Percentiles rank a stretch among this genome's conserved stretches.
Evolutionary conservation across 2,888 invertebrate species (phyloP).

Genomic region (Trypoxylon attenuatum): DNA sequence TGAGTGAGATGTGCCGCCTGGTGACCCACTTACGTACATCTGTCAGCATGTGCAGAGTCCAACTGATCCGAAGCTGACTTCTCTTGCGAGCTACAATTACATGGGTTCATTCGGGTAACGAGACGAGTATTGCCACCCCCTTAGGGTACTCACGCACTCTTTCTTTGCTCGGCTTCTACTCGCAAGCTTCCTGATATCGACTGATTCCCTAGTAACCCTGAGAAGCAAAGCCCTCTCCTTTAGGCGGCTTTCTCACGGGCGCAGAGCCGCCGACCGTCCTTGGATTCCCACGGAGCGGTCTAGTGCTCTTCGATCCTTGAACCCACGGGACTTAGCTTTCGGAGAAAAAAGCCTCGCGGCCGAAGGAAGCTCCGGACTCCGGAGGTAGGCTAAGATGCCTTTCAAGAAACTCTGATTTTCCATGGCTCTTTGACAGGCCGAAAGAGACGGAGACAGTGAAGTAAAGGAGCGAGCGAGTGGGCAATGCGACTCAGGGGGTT

Average conservation of each 20-base stretch:
- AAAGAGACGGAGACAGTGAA: not conserved
- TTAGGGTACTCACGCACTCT: not conserved
- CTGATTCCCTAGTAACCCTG: constrained; percentile 71
- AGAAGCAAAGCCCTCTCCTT: constrained; percentile 63
- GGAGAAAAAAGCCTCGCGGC: constrained; percentile 11
- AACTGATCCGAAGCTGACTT: too few species aligned
- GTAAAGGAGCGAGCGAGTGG: too few species aligned
- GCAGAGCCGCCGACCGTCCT: constrained; percentile 42
- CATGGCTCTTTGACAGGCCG: too few species aligned
- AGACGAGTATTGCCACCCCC: too few species aligned
- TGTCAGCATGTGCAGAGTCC: too few species aligned
- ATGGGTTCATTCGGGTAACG: too few species aligned
- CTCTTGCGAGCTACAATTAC: too few species aligned
- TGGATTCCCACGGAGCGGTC: constrained; percentile 51
- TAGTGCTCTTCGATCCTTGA: constrained; percentile 9
- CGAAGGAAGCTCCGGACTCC: too few species aligned
- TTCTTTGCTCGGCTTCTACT: not conserved
- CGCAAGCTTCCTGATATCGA: constrained; percentile 62
- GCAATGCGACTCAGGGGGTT: not conserved
- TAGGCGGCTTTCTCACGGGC: constrained; percentile 63
- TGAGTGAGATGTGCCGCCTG: too few species aligned
- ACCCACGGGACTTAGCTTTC: constrained; percentile 32
- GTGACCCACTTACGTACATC: too few species aligned
- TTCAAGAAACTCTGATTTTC: too few species aligned
- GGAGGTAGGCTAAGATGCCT: too few species aligned